Base-by-base conservation (phyloP, 2,113 vertebrate species). In the rabbit (Oryctolagus cuniculus) region DNA sequence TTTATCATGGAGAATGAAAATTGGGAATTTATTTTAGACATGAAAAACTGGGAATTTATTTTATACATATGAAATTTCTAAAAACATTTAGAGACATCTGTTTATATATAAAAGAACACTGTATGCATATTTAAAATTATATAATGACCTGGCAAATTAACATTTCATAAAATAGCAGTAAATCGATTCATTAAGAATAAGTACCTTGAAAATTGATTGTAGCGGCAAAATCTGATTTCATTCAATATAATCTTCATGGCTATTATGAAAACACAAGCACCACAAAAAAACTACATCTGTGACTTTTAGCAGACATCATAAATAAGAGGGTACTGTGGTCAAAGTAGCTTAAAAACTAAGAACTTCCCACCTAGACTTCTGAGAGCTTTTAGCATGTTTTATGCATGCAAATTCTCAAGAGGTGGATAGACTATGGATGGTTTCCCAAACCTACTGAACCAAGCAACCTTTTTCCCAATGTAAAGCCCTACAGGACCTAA, bases 171-270 rank as follows among this genome's bases (percentile, higher is more conserved):
- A 13, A 49, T 2, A 29, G n/a, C 3, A 24, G 19, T 75, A 89
- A 90, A 61, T 44, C 21, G 15, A 69, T 72, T 93, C 91, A 70
- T 90, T 84, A 92, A 84, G 49, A 81, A 63, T 77, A 96, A 87
- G 36, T 85, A 34, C 25, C 86, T 74, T 87, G 51, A 92, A 93
- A 91, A 78, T 58, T 38, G 38, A 93, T 78, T 83, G 27, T 34
- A 81, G 69, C 64, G 74, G 19, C 3, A 93, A 86, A 87, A 55
- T 72, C 12, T 11, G 72, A 69, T 79, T 51, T 90, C 31, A 49
- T 31, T 1, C 73, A 87, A 81, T 66, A 10, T 38, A 85, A 84
- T 90, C 21, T 38, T 93, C 36, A 86, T 34, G 53, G 67, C 4
- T 77, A 84, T 95, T 95, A 64, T 51, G 67, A 75, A 5, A 85